phyloP scores from a whole-genome alignment of 2,888 invertebrate genomes.

The Drosophila merina region DNA sequence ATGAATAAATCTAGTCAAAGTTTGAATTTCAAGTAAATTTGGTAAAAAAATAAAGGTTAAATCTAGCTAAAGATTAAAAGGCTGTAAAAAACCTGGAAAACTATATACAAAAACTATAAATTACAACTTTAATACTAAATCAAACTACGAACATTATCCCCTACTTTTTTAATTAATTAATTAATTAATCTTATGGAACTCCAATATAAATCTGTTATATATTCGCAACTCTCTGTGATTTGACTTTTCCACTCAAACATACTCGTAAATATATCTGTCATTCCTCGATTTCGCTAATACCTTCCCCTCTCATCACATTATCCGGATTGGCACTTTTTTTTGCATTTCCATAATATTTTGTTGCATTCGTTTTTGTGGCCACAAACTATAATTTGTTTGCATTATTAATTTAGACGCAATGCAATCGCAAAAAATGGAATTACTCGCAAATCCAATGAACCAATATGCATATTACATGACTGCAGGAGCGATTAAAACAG shows the following conservation, averaged over 20 bases:
- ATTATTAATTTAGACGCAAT: conserved; percentile 68
- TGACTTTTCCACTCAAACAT: conserved; percentile 4
- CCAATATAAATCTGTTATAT: neutral
- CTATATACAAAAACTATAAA: too few relatives aligned
- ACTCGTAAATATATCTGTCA: conserved; percentile 14
- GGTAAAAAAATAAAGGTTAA: too few relatives aligned
- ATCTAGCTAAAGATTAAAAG: too few relatives aligned
- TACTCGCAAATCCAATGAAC: conserved; percentile 48
- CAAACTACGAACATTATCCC: too few relatives aligned
- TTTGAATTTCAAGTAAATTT: too few relatives aligned
- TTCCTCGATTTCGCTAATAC: neutral
- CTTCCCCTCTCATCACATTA: conserved; percentile 15
- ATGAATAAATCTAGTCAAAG: too few relatives aligned
- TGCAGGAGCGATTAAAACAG: conserved; percentile 18
- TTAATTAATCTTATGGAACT: too few relatives aligned
- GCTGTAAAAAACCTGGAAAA: too few relatives aligned
- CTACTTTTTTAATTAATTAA: too few relatives aligned
- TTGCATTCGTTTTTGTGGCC: conserved; percentile 35
- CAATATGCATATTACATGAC: conserved; percentile 50
- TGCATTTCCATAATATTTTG: conserved; percentile 20
- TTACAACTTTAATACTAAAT: too few relatives aligned
- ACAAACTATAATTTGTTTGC: conserved; percentile 65
- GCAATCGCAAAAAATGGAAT: conserved; percentile 21
- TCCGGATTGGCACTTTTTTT: conserved; percentile 8
- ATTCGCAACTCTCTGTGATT: neutral